Conservation (phyloP, 2,113 vertebrate genomes). For the Cryptoleucopteryx plumbea region DNA sequence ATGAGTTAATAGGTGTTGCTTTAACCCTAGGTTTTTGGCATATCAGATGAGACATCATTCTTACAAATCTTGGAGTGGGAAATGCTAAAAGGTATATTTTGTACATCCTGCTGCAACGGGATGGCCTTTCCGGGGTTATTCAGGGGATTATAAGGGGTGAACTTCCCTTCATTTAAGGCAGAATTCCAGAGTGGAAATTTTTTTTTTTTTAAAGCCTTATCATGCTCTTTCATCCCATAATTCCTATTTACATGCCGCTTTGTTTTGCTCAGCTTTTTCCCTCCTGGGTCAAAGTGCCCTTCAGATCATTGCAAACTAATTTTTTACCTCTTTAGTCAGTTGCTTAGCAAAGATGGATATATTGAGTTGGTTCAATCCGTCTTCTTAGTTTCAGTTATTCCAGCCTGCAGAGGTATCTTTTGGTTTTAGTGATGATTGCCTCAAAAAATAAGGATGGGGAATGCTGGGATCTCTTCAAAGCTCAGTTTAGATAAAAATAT, state of each 20-base stretch:
- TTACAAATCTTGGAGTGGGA: background rate
- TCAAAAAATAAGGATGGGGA: background rate
- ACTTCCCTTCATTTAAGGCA: background rate
- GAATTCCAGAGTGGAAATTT: background rate
- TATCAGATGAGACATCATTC: background rate
- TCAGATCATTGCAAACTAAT: background rate
- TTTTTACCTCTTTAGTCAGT: background rate
- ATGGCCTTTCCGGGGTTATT: background rate
- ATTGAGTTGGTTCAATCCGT: background rate
- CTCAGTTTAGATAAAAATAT: background rate
- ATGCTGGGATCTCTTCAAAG: background rate
- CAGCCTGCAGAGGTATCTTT: background rate
- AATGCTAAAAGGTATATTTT: background rate
- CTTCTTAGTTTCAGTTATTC: background rate
- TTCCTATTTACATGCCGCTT: background rate
- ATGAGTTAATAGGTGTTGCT: background rate
- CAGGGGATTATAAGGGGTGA: background rate
- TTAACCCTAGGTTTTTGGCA: background rate
- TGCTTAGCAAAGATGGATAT: background rate
- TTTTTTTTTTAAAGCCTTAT: background rate
- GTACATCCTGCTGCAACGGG: background rate
- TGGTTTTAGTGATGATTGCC: background rate
- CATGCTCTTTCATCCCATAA: background rate
- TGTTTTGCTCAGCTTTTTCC: background rate
- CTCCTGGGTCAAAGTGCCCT: background rate